These are phyloP conservation scores for Sula dactylatra DNA, from an alignment of 2,113 vertebrate genomes.

Conservation along the genomic window DNA sequence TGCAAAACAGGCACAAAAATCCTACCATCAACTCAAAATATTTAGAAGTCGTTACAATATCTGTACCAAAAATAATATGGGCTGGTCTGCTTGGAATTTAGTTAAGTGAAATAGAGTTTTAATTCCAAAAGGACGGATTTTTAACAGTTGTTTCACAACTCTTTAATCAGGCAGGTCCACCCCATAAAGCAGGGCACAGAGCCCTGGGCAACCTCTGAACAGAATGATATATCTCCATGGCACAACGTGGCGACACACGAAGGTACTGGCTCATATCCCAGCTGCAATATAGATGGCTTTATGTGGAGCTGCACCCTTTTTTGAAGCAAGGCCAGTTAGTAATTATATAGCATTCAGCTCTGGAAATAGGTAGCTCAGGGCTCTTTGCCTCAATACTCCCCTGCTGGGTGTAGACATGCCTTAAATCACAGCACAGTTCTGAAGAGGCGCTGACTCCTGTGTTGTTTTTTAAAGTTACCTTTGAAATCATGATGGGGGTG, in stretches of 20 bases:
- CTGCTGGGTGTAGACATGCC: background rate
- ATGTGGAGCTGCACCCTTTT: background rate
- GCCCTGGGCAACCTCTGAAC: background rate
- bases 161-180: background rate
- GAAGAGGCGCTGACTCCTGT: background rate
- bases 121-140: background rate
- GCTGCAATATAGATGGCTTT: background rate
- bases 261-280: background rate
- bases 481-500: background rate
- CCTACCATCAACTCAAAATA: background rate
- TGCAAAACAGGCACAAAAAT: background rate
- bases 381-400: background rate
- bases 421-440: background rate
- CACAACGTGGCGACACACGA: background rate
- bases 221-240: background rate
- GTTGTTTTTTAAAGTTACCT: background rate
- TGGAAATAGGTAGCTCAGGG: slow-evolving; percentile 1
- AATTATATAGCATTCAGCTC: background rate
- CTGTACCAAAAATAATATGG: background rate
- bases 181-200: background rate
- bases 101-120: background rate
- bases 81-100: slow-evolving; percentile 3
- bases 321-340: background rate
- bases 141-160: background rate
- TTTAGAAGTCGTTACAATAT: background rate